Base-by-base conservation (phyloP, 2,113 vertebrate genomes). In the Pycnonotus jocosus region DNA sequence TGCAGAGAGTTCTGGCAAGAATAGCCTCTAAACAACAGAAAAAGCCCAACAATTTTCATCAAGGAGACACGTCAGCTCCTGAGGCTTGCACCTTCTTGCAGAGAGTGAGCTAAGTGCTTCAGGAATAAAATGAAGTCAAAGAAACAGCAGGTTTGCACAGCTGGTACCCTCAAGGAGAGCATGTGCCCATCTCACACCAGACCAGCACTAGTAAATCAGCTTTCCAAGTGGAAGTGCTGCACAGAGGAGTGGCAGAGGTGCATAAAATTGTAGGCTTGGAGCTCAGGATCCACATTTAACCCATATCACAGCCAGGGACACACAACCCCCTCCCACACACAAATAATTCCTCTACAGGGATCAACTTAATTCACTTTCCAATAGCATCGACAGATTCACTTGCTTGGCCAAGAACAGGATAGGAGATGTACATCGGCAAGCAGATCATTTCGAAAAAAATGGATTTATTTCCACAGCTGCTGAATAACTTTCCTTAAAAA, bases 231-330 rank as follows among this genome's bases (percentile, higher is more conserved):
- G 24, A 83, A 68, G 16, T 3, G 22, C 12, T n/a, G 15, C 33
- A 70, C 15, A 54, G 27, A 69, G 50, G n/a, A 69, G 28, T 33
- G 25, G 14, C 15, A 87, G 51, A 54, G 18, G 24, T n/a, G 31
- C 37, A 83, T 38, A 44, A 24, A 44, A 85, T 1, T 62, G 20
- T 37, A 27, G 6, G 17, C 86, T 77, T 53, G n/a, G 35, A 27
- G 16, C 6, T 47, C 37, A 78, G 44, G 40, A 8, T 85, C 37
- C 1, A 3, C 16, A 23, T n/a, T 82, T 66, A 88, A 77, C 24
- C 27, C 7, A 33, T 3, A 65, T 12, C 23, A 25, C 28, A 50
- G 14, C 17, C 33, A 56, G 0, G 0, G 40, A 50, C 22, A 35
- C 15, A 81, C 11, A 68, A 6, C 31, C 51, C 14, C 22, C 33